phyloP scores from a whole-genome alignment of 2,888 invertebrate species.

The Cheilosia urbana region DNA sequence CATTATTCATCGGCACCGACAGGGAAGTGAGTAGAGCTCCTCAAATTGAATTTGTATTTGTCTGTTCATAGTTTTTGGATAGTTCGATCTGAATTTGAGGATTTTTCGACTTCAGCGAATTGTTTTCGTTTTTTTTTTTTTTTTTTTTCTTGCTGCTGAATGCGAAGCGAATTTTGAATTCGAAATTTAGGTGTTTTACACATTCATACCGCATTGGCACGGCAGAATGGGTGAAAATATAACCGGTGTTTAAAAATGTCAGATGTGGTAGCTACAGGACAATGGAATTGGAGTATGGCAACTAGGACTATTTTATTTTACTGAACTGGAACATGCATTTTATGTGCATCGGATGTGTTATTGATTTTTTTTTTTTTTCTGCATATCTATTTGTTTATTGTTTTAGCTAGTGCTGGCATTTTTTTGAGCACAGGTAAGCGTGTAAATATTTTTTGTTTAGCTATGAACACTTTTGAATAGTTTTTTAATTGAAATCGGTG shows the following conservation, averaged over 20 bases:
- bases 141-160: no score
- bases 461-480: not conserved
- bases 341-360: slow-evolving; percentile 16
- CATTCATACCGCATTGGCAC: slow-evolving; percentile 1
- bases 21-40: slow-evolving; percentile 54
- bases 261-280: slow-evolving; percentile 1
- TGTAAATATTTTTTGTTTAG: not conserved
- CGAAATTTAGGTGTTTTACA: slow-evolving; percentile 30
- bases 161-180: slow-evolving; percentile 44
- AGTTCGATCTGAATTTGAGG: slow-evolving; percentile 2
- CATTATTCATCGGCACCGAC: slow-evolving; percentile 27
- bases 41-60: slow-evolving; percentile 71
- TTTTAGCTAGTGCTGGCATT: not conserved
- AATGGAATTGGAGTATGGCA: not conserved
- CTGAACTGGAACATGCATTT: slow-evolving; percentile 26
- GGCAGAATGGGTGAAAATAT: slow-evolving; percentile 8
- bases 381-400: slow-evolving; percentile 1
- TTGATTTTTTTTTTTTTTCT: not conserved
- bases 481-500: slow-evolving; percentile 1
- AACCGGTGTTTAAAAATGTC: slow-evolving; percentile 22
- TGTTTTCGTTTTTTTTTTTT: no score
- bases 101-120: slow-evolving; percentile 3
- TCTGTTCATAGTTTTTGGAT: slow-evolving; percentile 17
- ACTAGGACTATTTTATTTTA: slow-evolving; percentile 4
- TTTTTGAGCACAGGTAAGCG: not conserved